Evolutionary conservation across 2,888 invertebrate genomes (phyloP).

Genomic region (Pyrochroa serraticornis): DNA sequence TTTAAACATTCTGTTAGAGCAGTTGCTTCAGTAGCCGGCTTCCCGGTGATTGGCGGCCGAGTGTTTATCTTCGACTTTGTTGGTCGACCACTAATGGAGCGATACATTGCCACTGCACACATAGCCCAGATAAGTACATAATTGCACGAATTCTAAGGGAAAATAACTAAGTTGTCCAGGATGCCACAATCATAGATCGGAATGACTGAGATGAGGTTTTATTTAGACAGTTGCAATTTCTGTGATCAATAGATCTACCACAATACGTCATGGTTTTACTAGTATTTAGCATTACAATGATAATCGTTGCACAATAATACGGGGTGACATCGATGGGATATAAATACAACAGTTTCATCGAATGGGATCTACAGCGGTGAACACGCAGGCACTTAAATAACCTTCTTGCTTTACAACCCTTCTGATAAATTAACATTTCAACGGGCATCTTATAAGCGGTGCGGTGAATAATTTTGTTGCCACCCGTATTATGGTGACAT

Average conservation of each 20-base stretch:
- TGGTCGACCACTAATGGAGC: conserved; percentile 35
- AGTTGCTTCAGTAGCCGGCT: conserved; percentile 14
- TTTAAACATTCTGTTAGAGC: conserved; percentile 29
- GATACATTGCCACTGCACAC: conserved; percentile 36
- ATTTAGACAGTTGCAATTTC: no score
- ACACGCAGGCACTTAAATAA: no score
- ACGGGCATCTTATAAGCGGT: no score
- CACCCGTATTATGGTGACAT: no score
- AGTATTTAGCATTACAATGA: conserved; percentile 3
- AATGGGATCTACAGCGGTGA: no score
- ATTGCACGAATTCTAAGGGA: conserved; percentile 30
- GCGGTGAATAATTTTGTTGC: no score
- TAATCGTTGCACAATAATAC: neutral
- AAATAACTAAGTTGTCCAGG: conserved; percentile 5
- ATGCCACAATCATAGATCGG: no score
- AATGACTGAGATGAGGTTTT: no score
- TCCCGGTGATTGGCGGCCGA: conserved; percentile 27
- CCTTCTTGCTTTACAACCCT: no score
- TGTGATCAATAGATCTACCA: no score
- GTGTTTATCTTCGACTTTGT: conserved; percentile 28
- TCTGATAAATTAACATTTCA: no score
- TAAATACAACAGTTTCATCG: no score
- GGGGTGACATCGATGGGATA: neutral
- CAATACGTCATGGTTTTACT: neutral
- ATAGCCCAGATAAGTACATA: conserved; percentile 32